Evolutionary conservation across 2,113 vertebrate species (phyloP).

Genomic region (Myanophis thanlyinensis): DNA sequence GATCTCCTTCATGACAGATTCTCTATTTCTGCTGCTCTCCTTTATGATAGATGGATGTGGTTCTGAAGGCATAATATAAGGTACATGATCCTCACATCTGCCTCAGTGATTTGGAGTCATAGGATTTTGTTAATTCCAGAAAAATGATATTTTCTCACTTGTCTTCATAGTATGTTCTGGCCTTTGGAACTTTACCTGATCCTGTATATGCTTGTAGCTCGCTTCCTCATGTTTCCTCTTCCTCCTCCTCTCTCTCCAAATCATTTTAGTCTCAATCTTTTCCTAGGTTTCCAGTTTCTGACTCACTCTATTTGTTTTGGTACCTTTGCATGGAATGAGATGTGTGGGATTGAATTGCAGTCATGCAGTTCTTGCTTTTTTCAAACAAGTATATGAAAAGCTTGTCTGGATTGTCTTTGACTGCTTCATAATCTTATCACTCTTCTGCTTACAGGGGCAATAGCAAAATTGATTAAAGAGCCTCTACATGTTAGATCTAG

Average conservation of each 20-base stretch:
- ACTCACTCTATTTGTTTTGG: neutral
- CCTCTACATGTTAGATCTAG: neutral
- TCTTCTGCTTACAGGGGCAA: neutral
- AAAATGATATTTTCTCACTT: neutral
- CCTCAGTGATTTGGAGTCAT: neutral
- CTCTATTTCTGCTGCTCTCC: neutral
- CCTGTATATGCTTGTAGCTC: neutral
- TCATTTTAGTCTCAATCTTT: neutral
- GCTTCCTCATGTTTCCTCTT: neutral
- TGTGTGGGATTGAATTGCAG: neutral
- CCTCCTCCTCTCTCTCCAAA: neutral
- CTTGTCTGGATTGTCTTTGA: neutral
- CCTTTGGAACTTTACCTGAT: neutral
- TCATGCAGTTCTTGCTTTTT: neutral
- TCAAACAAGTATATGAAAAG: neutral
- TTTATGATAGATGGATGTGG: neutral
- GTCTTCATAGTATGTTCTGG: neutral
- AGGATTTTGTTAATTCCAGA: neutral
- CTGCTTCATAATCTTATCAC: neutral
- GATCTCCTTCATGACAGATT: neutral
- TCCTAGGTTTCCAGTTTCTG: neutral
- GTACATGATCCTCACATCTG: neutral
- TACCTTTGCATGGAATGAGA: neutral
- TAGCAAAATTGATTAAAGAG: neutral
- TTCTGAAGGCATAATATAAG: neutral